Evolutionary conservation across 2,888 invertebrate genomes (phyloP), one percentile per base, ranked within the genome.

Genomic region (Notodonta dromedarius): DNA sequence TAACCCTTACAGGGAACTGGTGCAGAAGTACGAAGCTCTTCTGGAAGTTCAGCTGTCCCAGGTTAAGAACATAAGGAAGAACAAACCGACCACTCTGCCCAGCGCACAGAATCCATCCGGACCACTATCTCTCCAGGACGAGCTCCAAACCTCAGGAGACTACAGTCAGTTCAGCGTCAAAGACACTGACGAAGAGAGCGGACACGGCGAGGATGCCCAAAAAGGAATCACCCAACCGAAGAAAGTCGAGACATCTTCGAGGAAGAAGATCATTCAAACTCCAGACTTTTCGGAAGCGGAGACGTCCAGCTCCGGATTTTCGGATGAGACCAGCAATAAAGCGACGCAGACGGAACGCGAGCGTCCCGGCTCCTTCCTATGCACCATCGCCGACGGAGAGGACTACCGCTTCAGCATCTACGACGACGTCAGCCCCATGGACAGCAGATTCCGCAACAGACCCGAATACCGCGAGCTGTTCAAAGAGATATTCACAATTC

Each of bases 221-320:
- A 94, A 93, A 72, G 94, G 94, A 61, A 84, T 82, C 62, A 89
- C 90, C 63, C 88, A 87, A 73, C 90, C 91, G 62, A 94, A 94
- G 80, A 91, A 92, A 69, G 78, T 76, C 44, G 90, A 90, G 62
- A 73, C 88, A 12, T 85, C 84, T 16, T 90, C 86, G 13, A 86
- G 94, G 59, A 95, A 95, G 86, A 94, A 93, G 68, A 94, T 95
- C 77, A 96, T 96, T 13, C 95, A 95, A 70, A 97, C 97, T 1
- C 97, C 97, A 0, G 97, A 97, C 84, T 97, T 97, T 79, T 97
- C 97, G 0, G 97, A 97, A 85, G 96, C 97, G 1, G 97, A 97
- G 85, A 97, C 97, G 0, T 96, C 96, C 32, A 97, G 97, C 14
- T 97, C 97, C 0, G 97, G 97, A 11, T 97, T 96, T 83, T 95